Percentiles rank a stretch among this genome's conserved stretches.
Evolutionary conservation across 2,113 vertebrate species (phyloP).

Genomic region (Alouatta palliata): DNA sequence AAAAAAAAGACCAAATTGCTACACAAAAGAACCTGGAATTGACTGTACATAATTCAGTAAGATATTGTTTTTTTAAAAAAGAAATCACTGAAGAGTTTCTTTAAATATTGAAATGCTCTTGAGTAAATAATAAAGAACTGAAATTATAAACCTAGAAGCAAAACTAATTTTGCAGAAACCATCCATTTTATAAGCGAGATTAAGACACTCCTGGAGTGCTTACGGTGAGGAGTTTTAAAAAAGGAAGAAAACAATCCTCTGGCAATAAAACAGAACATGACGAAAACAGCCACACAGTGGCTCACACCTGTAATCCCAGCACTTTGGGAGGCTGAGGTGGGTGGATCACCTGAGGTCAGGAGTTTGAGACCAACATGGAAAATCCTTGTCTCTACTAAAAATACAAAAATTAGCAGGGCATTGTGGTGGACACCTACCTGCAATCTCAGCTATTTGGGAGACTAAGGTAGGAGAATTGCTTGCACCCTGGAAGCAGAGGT

Average conservation of each 20-base stretch:
- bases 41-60: slow-evolving; percentile 12
- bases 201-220: neutral
- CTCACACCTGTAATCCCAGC: too few species aligned
- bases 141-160: slow-evolving; percentile 26
- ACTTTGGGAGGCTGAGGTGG: too few species aligned
- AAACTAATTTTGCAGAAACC: neutral
- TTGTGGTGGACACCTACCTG: too few species aligned
- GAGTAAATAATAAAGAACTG: slow-evolving; percentile 28
- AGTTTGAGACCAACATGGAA: too few species aligned
- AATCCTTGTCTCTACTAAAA: too few species aligned
- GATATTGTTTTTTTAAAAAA: neutral
- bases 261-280: neutral
- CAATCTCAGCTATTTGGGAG: too few species aligned
- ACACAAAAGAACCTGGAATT: neutral
- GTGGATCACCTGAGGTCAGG: too few species aligned
- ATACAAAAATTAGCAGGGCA: too few species aligned
- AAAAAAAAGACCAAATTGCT: neutral
- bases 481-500: too few species aligned
- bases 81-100: neutral
- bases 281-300: neutral
- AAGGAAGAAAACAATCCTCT: neutral
- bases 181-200: neutral
- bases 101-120: slow-evolving; percentile 38
- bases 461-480: too few species aligned
- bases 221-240: neutral